Evolutionary conservation across 2,113 vertebrate species (phyloP).

Genomic region (Lophotis ruficrista): DNA sequence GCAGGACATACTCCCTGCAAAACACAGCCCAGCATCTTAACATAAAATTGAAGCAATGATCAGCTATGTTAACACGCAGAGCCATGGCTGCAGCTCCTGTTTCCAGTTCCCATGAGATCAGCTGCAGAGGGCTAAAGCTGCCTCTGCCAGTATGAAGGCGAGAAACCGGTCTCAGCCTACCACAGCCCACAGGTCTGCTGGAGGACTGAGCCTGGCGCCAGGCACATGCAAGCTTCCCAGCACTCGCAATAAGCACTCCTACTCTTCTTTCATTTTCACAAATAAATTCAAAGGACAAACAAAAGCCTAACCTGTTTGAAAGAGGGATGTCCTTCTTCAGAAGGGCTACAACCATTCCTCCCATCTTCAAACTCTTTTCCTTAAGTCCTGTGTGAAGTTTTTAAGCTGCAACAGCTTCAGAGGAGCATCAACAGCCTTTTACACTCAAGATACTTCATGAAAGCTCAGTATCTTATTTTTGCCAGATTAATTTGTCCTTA

Average conservation of each 20-base stretch:
- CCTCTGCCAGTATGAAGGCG: rapidly evolving
- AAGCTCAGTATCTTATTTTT: background rate
- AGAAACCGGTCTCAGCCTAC: background rate
- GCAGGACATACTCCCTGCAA: rapidly evolving
- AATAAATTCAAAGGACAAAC: background rate
- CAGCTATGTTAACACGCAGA: background rate
- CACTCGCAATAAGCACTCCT: rapidly evolving
- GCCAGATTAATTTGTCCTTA: background rate
- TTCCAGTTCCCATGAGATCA: background rate
- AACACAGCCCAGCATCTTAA: background rate
- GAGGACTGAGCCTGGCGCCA: background rate
- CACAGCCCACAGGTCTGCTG: background rate
- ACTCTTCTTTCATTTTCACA: background rate
- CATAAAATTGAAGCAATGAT: background rate
- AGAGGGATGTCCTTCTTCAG: background rate
- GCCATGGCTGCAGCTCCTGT: background rate
- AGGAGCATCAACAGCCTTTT: background rate
- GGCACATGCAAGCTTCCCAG: background rate
- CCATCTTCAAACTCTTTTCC: background rate
- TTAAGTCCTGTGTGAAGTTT: background rate
- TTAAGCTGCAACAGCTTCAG: background rate
- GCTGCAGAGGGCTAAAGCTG: background rate
- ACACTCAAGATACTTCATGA: background rate
- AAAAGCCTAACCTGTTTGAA: background rate
- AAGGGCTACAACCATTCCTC: background rate